Evolutionary conservation across 2,888 invertebrate species (phyloP).

Genomic region (Zonitis immaculata): DNA sequence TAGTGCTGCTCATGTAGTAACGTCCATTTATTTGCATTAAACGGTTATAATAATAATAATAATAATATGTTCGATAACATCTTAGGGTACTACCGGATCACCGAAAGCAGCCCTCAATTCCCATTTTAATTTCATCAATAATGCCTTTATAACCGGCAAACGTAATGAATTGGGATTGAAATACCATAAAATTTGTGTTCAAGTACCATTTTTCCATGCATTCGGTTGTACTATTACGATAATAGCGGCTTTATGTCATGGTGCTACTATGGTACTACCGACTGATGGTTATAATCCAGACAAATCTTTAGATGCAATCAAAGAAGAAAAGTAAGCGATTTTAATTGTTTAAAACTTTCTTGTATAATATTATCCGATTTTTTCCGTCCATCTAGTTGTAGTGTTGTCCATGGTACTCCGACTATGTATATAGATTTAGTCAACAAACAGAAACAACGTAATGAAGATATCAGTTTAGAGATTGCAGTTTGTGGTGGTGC

Average conservation of each 20-base stretch:
- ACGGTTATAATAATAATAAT: too few relatives aligned
- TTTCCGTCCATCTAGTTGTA: too few relatives aligned
- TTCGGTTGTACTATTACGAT: slow-evolving; percentile 67
- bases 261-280: slow-evolving; percentile 60
- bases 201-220: slow-evolving; percentile 79
- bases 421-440: slow-evolving; percentile 82
- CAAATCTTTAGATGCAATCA: slow-evolving; percentile 59
- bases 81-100: slow-evolving; percentile 52
- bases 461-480: slow-evolving; percentile 50
- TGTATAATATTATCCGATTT: too few relatives aligned
- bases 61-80: too few relatives aligned
- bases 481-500: slow-evolving; percentile 70
- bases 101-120: slow-evolving; percentile 72
- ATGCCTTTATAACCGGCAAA: slow-evolving; percentile 60
- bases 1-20: too few relatives aligned
- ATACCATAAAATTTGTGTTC: slow-evolving; percentile 55
- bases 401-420: slow-evolving; percentile 70
- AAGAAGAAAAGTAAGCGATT: slow-evolving; percentile 64
- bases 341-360: too few relatives aligned
- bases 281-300: slow-evolving; percentile 57
- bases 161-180: slow-evolving; percentile 49
- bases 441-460: slow-evolving; percentile 49
- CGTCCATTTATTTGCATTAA: too few relatives aligned
- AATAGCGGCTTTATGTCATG: slow-evolving; percentile 56
- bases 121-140: slow-evolving; percentile 73